Evolutionary conservation across 2,797 vertebrate species (phyloP), one percentile per base, ranked within the genome.

Genomic region (Acanthornis magna): DNA sequence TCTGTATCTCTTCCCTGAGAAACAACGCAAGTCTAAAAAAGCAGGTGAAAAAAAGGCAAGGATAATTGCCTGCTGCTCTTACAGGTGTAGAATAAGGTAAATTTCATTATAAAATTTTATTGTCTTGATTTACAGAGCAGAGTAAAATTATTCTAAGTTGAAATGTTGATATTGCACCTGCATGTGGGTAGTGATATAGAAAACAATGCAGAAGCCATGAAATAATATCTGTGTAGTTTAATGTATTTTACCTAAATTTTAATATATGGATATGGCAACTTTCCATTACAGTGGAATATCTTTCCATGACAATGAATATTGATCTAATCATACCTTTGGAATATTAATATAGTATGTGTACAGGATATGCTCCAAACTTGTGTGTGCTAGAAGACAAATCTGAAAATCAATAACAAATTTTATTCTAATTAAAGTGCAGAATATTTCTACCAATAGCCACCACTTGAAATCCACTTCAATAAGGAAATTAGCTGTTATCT

Each of bases 321-420:
- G 93, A 96, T 88, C 58, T 91, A 72, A 78, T 93, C 66, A 84
- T 90, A 78, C 68, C 74, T 79, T 94, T 82, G 42, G 73, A 74
- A 42, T 94, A 84, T 78, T 95, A 91, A 91, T 75, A 51, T 72
- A 62, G 43, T 68, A 62, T 93, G 53, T 93, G 58, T 87, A 67
- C 57, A 93, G 73, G 72, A 71, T 92, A 73, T 74, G 58, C 90
- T 97, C 92, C 55, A 75, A 96, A 94, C 58, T 91, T 91, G 75
- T 57, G 17, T 92, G 66, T 91, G 38, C 77, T 96, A 57, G 71
- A 86, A 95, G 88, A 92, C 47, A 95, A 96, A 95, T 88, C 95
- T 26, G 53, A 97, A 96, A 96, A 97, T 96, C 92, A 93, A 96
- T 96, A 95, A 85, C 32, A 65, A 91, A 55, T 95, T 65, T 96